Base-by-base conservation (phyloP, 1,140 invertebrate genomes). In the Limonius californicus region DNA sequence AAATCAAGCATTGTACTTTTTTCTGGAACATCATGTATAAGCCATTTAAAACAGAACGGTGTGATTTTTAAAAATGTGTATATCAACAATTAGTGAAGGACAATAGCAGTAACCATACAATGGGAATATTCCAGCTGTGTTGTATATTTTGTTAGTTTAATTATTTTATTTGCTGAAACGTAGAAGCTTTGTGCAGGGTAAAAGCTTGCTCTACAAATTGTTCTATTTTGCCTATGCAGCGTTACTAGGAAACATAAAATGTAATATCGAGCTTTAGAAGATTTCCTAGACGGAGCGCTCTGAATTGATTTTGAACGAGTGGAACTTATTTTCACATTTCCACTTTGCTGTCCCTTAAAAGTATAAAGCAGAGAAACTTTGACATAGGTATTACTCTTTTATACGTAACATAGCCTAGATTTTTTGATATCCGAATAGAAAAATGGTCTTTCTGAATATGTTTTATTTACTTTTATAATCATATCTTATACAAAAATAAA, bases 161-260 rank as follows among this genome's bases (percentile, higher is more conserved):
- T 32, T 32, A 32, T 32, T 6, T 11, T 32, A 11, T 32, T 39
- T 39, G n/a, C 35, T 39, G n/a, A 39, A 39, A 39, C n/a, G 7
- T 39, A 2, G 35, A 9, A 12, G 8, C n/a, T 9, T 39, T 11
- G n/a, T 39, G 35, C 23, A 39, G 35, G n/a, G 35, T 2, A 39
- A 11, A 11, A 39, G 7, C 35, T 39, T 39, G 35, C 35, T 39
- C 35, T 39, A 39, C 35, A 39, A 39, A 39, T 39, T 39, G n/a
- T 39, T 39, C 35, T 39, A 39, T 39, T 39, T 39, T 39, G 35
- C 35, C n/a, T 39, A 14, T 39, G 11, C 35, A 12, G 35, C 35
- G 35, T 39, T 39, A 39, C 35, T 39, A 39, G 35, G 35, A 39
- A 39, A 39, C 35, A 39, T 39, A 39, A 39, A 39, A 39, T 39